Percentiles rank a stretch among this genome's conserved stretches.
Conservation (phyloP, 2,888 invertebrate genomes). For the Eledona agricola region DNA sequence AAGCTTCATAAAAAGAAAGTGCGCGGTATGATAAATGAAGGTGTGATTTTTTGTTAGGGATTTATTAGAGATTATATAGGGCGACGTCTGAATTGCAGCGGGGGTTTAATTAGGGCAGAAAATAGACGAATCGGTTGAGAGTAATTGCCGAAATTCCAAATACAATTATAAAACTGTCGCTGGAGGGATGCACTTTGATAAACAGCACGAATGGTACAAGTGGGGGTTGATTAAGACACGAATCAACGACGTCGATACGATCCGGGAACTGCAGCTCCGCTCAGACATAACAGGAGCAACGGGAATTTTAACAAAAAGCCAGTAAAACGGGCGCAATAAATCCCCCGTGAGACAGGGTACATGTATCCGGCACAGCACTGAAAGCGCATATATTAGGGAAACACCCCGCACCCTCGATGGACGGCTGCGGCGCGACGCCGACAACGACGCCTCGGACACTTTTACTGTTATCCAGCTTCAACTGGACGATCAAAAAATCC, state of each 20-base stretch:
- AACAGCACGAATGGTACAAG: slow-evolving; percentile 4
- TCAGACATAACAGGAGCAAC: slow-evolving; percentile 50
- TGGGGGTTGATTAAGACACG: slow-evolving; percentile 39
- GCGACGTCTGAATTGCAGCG: slow-evolving; percentile 28
- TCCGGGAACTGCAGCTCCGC: slow-evolving; percentile 49
- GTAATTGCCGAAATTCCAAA: slow-evolving; percentile 37
- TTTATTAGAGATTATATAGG: slow-evolving; percentile 36
- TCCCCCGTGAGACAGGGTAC: slow-evolving; percentile 54
- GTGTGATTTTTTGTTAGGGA: slow-evolving; percentile 28
- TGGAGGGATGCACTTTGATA: slow-evolving; percentile 11
- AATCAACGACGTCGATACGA: slow-evolving; percentile 41
- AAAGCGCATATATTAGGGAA: slow-evolving; percentile 55
- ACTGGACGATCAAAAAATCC: slow-evolving; percentile 27
- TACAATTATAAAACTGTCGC: slow-evolving; percentile 40
- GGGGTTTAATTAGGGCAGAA: slow-evolving; percentile 33
- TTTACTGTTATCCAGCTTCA: slow-evolving; percentile 32
- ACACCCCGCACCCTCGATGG: slow-evolving; percentile 31
- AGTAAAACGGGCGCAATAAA: slow-evolving; percentile 54
- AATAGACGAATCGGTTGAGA: slow-evolving; percentile 30
- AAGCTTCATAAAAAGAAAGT: slow-evolving; percentile 19
- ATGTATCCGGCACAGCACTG: slow-evolving; percentile 53
- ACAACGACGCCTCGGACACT: slow-evolving; percentile 28
- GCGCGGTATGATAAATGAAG: slow-evolving; percentile 32
- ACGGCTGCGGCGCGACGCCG: slow-evolving; percentile 15
- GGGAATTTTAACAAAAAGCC: slow-evolving; percentile 56